phyloP scores from a whole-genome alignment of 2,797 vertebrate species.

The Dromococcyx pavoninus region DNA sequence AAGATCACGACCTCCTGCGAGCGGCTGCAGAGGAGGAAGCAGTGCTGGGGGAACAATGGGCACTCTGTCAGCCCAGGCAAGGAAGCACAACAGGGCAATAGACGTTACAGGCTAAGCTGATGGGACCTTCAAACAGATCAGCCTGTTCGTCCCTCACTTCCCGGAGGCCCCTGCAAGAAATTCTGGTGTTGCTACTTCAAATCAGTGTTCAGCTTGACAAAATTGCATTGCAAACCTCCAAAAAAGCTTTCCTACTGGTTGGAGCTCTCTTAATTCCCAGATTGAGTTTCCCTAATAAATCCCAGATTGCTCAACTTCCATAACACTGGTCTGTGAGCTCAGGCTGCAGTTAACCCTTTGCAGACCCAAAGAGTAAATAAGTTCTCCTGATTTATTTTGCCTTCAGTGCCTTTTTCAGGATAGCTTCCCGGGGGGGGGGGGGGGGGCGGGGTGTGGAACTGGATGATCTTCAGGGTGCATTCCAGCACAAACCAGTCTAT shows the following conservation, averaged over 20 bases:
- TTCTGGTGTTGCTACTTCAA: not conserved
- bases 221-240: not conserved
- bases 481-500: too few relatives aligned
- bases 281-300: constrained; percentile 7
- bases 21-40: not conserved
- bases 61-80: not conserved
- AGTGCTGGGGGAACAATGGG: not conserved
- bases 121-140: not conserved
- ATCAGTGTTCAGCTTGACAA: not conserved
- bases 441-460: too few relatives aligned
- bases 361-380: not conserved
- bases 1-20: not conserved
- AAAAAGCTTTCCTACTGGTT: not conserved
- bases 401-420: not conserved
- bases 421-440: not conserved
- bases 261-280: not conserved
- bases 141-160: not conserved
- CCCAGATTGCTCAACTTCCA: constrained; percentile 1
- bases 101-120: not conserved
- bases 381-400: not conserved
- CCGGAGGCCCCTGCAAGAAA: not conserved
- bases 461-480: too few relatives aligned
- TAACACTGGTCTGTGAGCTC: not conserved
- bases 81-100: not conserved
- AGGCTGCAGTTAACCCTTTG: not conserved